A percentile compares a stretch with the other conserved stretches of the same genome.
These are phyloP conservation scores for Ornithoptera alexandrae DNA, from an alignment of 2,888 invertebrate species.

Conservation along the genomic window DNA sequence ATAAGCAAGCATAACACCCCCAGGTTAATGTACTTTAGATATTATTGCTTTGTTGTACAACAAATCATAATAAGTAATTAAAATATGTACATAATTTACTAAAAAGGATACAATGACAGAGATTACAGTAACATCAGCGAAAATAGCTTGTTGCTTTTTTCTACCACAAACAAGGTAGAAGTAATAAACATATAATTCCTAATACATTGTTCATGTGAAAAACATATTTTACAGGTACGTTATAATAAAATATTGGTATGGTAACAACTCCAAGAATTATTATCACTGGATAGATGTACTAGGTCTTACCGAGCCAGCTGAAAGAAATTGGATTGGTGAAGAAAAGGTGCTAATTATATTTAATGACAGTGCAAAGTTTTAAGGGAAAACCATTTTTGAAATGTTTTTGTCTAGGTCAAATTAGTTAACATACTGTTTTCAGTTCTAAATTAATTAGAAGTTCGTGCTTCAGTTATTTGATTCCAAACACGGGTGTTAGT, in stretches of 20 bases:
- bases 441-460: conserved; percentile 6
- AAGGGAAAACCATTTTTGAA: not conserved
- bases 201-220: not conserved
- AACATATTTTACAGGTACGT: conserved; percentile 80
- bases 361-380: not conserved
- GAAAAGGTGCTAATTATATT: conserved; percentile 66
- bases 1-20: too few relatives aligned
- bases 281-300: conserved; percentile 85
- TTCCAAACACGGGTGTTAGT: not conserved
- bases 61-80: too few relatives aligned
- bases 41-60: too few relatives aligned
- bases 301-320: conserved; percentile 84
- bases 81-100: too few relatives aligned
- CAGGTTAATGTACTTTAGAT: too few relatives aligned
- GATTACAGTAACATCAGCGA: not conserved
- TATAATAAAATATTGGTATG: conserved; percentile 88
- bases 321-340: conserved; percentile 86
- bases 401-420: not conserved
- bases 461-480: conserved; percentile 13
- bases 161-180: not conserved
- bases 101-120: not conserved
- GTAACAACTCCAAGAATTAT: conserved; percentile 85
- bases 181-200: not conserved
- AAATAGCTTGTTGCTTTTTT: not conserved
- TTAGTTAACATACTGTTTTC: conserved; percentile 6